Percentiles rank a stretch among this genome's conserved stretches.
These are phyloP conservation scores for Glaucidium brasilianum DNA, from an alignment of 2,113 vertebrate genomes.

Conservation along the genomic window DNA sequence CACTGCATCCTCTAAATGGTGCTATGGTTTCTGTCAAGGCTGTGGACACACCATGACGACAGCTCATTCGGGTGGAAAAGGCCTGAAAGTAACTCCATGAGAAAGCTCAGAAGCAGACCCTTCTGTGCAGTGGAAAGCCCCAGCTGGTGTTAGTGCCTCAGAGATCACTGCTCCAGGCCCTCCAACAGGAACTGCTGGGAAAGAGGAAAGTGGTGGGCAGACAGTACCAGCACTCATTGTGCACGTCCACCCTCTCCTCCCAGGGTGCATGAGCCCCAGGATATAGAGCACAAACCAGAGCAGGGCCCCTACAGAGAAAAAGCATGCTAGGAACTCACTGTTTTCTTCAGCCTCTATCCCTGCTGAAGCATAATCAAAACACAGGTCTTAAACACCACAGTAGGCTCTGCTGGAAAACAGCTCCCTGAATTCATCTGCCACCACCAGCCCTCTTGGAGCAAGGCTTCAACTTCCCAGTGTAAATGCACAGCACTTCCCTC, in stretches of 20 bases:
- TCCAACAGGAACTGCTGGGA: neutral
- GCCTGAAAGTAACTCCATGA: neutral
- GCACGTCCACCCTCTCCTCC: neutral
- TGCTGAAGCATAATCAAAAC: neutral
- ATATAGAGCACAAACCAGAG: neutral
- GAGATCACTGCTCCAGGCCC: neutral
- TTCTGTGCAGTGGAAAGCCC: neutral
- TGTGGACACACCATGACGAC: neutral
- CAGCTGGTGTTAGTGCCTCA: neutral
- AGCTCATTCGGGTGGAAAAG: neutral
- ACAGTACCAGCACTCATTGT: neutral
- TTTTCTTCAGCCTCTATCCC: neutral
- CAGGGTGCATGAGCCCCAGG: neutral
- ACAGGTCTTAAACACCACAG: neutral
- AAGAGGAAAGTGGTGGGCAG: neutral
- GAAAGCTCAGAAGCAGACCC: neutral
- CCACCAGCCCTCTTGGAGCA: neutral
- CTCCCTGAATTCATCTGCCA: neutral
- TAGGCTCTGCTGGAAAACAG: neutral
- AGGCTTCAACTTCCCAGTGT: neutral
- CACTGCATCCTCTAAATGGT: neutral
- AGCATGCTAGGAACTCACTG: fast-evolving
- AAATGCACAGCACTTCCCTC: neutral
- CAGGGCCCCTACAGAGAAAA: neutral
- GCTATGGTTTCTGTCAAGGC: neutral